Base-by-base conservation (phyloP, 2,888 invertebrate genomes). In the Cosmia trapezina region DNA sequence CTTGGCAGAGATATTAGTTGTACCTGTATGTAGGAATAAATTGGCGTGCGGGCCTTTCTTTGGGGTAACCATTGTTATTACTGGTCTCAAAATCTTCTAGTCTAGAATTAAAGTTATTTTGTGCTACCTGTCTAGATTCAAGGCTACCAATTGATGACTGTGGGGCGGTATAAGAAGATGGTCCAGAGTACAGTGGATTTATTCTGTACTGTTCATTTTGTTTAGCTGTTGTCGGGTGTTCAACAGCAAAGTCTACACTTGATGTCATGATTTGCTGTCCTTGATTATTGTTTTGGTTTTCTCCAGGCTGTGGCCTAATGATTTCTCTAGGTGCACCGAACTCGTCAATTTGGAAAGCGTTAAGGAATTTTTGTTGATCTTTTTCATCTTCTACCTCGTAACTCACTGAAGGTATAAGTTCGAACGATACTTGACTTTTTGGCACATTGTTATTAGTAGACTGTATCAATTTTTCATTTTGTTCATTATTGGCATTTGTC, bases 161-260 rank as follows among this genome's bases (percentile, higher is more conserved):
- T 28, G 95, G 94, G 53, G 95, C 94, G 0, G 90, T 94, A 75
- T 96, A 96, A 0, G 96, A 96, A n/a, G 95, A 95, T 9, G 94
- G 95, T 0, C 95, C 96, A 62, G 90, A 88, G 72, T 96, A 96
- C 28, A 94, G 76, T 28, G 87, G 87, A 78, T 88, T 91, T 14
- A 91, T 74, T 70, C 83, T 88, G 74, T 87, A 89, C 51, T 84
- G 80, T 73, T 81, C 86, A 51, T 85, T 78, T 76, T 89, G 89
- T 79, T 89, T 89, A 33, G 70, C 75, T 47, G 91, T 84, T 64
- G 83, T 81, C 2, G 93, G 89, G 76, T 94, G 93, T 67, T 93
- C 89, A 33, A 94, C 86, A 11, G 91, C 86, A 62, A 88, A 93
- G 73, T 94, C 91, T 59, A 94, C 86, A 72, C 89, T 91, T 33